Percentiles rank a stretch among this genome's conserved stretches.
Evolutionary conservation across 2,888 invertebrate species (phyloP).

Genomic region (Sinodicranocentrus sp.): DNA sequence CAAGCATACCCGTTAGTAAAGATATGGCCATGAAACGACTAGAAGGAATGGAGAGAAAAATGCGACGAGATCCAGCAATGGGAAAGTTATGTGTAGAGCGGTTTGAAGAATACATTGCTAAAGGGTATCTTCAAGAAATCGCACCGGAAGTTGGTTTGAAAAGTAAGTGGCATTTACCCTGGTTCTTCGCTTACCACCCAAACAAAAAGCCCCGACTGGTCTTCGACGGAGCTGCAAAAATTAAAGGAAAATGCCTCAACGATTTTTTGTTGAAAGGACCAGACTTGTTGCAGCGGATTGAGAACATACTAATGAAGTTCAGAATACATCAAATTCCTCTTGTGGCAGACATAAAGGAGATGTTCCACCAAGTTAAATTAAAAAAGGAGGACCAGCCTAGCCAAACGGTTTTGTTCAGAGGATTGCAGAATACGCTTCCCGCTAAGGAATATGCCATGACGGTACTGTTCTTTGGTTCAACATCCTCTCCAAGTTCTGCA

Average conservation of each 20-base stretch:
- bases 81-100: neutral
- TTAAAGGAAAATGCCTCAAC: slow-evolving; percentile 9
- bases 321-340: neutral
- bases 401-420: slow-evolving; percentile 2
- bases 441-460: neutral
- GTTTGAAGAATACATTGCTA: neutral
- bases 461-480: slow-evolving; percentile 7
- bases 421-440: neutral
- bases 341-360: slow-evolving; percentile 31
- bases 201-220: slow-evolving; percentile 65
- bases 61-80: slow-evolving; percentile 5
- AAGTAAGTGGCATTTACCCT: neutral
- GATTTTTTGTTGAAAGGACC: slow-evolving; percentile 19
- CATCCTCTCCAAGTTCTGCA: neutral
- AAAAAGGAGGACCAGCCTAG: neutral
- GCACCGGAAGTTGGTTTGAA: neutral
- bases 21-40: slow-evolving; percentile 1
- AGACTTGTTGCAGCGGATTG: slow-evolving; percentile 4
- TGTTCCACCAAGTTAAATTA: slow-evolving; percentile 26
- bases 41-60: neutral
- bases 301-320: slow-evolving; percentile 9
- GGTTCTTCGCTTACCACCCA: neutral
- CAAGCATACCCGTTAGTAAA: neutral
- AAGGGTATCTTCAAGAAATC: neutral
- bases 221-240: slow-evolving; percentile 22